phyloP scores from a whole-genome alignment of 1,140 invertebrate genomes.

The Ladona fulva region DNA sequence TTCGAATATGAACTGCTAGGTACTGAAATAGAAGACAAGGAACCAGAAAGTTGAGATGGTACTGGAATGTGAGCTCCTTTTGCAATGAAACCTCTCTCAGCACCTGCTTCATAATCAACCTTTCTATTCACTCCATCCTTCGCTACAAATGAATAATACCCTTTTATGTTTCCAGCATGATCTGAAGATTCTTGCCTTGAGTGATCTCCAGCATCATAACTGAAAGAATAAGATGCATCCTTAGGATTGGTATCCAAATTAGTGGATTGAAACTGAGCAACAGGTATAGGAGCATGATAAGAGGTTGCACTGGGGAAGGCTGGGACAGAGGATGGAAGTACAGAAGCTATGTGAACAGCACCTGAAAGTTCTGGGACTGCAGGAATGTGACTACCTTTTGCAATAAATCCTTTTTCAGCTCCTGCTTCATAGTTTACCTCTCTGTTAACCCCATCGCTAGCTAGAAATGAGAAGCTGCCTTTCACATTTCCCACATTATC shows the following conservation, averaged over 20 bases:
- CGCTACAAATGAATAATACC: slow-evolving; percentile 26
- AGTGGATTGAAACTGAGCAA: background rate
- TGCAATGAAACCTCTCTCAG: slow-evolving; percentile 24
- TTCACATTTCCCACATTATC: slow-evolving; percentile 27
- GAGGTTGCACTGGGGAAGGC: background rate
- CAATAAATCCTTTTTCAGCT: slow-evolving; percentile 24
- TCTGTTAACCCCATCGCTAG: slow-evolving; percentile 20
- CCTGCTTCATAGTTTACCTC: slow-evolving; percentile 23
- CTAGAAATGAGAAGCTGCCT: slow-evolving; percentile 24
- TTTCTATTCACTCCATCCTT: slow-evolving; percentile 23
- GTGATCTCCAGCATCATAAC: slow-evolving; percentile 26
- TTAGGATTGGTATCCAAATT: background rate
- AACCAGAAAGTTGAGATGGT: background rate
- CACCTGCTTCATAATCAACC: slow-evolving; percentile 26
- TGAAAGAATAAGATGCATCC: slow-evolving; percentile 28
- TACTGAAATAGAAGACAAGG: background rate
- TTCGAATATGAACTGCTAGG: background rate
- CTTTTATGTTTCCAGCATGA: slow-evolving; percentile 27
- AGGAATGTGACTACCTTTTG: slow-evolving; percentile 20
- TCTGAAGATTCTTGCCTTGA: slow-evolving; percentile 27
- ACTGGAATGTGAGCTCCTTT: slow-evolving; percentile 18
- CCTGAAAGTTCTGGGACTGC: background rate
- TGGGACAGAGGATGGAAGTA: background rate
- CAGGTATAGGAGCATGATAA: background rate
- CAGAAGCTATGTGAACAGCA: background rate